phyloP scores from a whole-genome alignment of 2,888 invertebrate genomes.

The Hofmannophila pseudospretella region DNA sequence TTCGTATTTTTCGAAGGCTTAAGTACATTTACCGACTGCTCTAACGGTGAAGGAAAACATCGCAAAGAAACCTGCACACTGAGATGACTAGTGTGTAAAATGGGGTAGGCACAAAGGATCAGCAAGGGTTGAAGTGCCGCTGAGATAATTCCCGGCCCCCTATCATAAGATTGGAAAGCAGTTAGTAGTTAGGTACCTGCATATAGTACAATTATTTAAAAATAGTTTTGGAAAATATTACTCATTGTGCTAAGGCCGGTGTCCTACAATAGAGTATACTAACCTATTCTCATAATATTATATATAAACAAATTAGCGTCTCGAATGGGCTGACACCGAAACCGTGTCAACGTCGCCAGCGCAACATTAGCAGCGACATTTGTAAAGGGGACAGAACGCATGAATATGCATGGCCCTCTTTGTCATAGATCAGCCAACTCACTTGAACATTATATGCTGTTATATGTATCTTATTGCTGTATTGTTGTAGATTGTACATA shows the following conservation, averaged over 20 bases:
- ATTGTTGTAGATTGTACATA: no score
- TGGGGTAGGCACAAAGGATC: no score
- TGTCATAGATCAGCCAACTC: slow-evolving; percentile 42
- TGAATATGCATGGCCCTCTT: slow-evolving; percentile 65
- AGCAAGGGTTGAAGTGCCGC: no score
- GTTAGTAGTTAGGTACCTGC: no score
- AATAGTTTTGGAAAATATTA: background rate
- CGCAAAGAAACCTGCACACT: no score
- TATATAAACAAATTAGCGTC: slow-evolving; percentile 38
- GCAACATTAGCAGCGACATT: slow-evolving; percentile 36
- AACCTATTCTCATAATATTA: slow-evolving; percentile 11
- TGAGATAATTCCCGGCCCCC: no score
- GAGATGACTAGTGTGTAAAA: no score
- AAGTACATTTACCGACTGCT: no score
- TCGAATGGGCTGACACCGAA: slow-evolving; percentile 35
- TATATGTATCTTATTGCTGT: slow-evolving; percentile 1
- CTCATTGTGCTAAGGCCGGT: background rate
- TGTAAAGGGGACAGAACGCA: slow-evolving; percentile 50
- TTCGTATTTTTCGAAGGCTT: no score
- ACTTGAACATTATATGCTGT: slow-evolving; percentile 36
- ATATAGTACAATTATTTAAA: no score
- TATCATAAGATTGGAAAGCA: no score
- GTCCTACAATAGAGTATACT: background rate
- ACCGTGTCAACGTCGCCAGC: slow-evolving; percentile 40
- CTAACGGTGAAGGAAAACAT: no score